Evolutionary conservation across 2,888 invertebrate genomes (phyloP), one percentile per base, ranked within the genome.

Genomic region (Masnerella sp.): DNA sequence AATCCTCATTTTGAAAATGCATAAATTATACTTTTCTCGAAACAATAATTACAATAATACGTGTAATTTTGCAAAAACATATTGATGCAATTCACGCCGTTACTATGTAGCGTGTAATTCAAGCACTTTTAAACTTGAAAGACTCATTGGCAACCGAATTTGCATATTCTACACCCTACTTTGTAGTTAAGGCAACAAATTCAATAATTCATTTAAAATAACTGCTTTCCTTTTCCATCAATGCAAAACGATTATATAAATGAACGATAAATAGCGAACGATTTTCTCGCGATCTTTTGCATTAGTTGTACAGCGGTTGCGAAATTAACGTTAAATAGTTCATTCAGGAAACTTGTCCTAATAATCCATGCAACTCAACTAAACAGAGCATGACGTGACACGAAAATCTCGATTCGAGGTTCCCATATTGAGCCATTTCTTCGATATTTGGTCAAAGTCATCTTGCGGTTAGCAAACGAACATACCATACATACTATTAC

Each of bases 381-480:
- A 43, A 58, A 34, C 15, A n/a, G 28, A 14, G 11, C 34, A 28
- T 34, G 8, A 28, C 38, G 36, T 22, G 11, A 15, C 22, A 12
- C n/a, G 18, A 47, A 49, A 15, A 40, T 62, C 62, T 18, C 12
- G 38, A 42, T 32, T 42, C 42, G 7, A 5, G 30, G 38, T 58
- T 38, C 34, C 38, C 3, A 25, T 51, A 51, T 40, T 18, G 17
- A 62, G 32, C 22, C 42, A 51, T 59, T 59, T 62, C 22, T 62
- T 62, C 32, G 51, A 62, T 51, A 62, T 51, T 62, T 62, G 51
- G 42, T 42, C 34, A 51, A 34, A 51, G 62, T 61, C 40, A 49
- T 49, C 20, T 30, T 61, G 49, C 30, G 52, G 64, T 36, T 54
- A 17, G 22, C 22, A 54, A 52, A 54, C 54, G 28, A 45, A 36